Conservation (phyloP, 2,888 invertebrate species). For the Peribatodes rhomboidaria region DNA sequence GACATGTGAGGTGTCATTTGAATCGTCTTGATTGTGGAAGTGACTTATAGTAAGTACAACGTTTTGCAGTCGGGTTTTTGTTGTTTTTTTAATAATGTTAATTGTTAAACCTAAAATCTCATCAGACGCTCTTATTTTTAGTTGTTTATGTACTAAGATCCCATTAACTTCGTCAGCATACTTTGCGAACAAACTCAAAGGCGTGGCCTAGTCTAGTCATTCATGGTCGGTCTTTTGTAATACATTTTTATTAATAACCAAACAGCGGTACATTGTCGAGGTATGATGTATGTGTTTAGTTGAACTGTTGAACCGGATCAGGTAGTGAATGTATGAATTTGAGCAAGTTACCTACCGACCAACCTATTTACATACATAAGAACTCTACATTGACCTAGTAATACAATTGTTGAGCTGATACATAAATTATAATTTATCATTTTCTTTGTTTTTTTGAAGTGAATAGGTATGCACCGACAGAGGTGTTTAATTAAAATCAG, state of each 20-base stretch:
- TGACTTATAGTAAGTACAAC: too few species aligned
- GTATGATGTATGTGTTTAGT: slow-evolving; percentile 1
- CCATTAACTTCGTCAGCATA: not conserved
- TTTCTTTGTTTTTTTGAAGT: too few species aligned
- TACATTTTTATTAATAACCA: slow-evolving; percentile 2
- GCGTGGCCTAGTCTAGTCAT: not conserved
- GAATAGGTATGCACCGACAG: too few species aligned
- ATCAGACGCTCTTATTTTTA: too few species aligned
- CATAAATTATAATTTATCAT: too few species aligned
- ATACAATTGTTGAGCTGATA: not conserved
- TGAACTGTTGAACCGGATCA: slow-evolving; percentile 22
- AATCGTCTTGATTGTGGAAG: too few species aligned
- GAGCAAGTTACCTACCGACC: not conserved
- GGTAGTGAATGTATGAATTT: slow-evolving; percentile 16
- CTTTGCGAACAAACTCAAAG: not conserved
- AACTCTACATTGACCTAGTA: not conserved
- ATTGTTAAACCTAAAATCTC: too few species aligned
- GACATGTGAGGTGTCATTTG: too few species aligned
- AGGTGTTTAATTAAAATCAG: too few species aligned
- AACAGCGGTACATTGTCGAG: slow-evolving; percentile 4
- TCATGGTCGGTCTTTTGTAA: slow-evolving; percentile 4
- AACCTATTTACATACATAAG: not conserved
- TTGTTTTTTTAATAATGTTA: too few species aligned
- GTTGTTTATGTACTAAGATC: too few species aligned
- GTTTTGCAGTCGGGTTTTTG: too few species aligned